Evolutionary conservation across 2,113 vertebrate genomes (phyloP), one percentile per base, ranked within the genome.

Genomic region (Lucifuga dentata): DNA sequence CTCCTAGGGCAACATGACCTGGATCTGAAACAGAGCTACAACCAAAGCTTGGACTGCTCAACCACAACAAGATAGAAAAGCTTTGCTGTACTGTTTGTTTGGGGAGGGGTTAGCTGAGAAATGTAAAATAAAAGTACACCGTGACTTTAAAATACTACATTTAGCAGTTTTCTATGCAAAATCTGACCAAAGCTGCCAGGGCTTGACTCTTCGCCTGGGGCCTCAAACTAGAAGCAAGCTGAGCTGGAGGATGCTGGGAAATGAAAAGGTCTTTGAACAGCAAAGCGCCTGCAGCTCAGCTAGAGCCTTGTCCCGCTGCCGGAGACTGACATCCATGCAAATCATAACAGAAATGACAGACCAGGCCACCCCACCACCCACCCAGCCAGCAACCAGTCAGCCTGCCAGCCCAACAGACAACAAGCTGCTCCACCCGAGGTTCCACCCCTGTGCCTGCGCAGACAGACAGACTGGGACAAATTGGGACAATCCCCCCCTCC

Each of bases 301-400:
- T 11, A 53, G 68, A 71, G 68, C 45, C 68, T 73, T 86, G 78
- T 86, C 52, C 60, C 1, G 46, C 78, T 63, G 76, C 78, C 60
- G 59, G 76, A 77, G 73, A 87, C 73, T 89, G 89, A 91, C 89
- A 90, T 75, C 84, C 86, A 81, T 91, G 87, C 79, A 92, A 92
- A 92, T 92, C 87, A 92, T 92, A 89, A 88, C 84, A 88, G 80
- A 78, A 66, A 88, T 89, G 83, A 91, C 78, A 84, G 80, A 68
- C 62, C 69, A 68, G 65, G 46, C 52, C 41, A 39, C 59, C 43
- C 72, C 55, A 41, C 74, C 68, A 65, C 64, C 77, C 73, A 41
- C 71, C 61, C 65, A 65, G 61, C 13, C 70, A 50, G 77, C 73
- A 78, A 69, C 29, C 39, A 73, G 76, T 65, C 68, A 53, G 60